phyloP scores from a whole-genome alignment of 2,797 vertebrate genomes.

The Phataginus tetradactyla region DNA sequence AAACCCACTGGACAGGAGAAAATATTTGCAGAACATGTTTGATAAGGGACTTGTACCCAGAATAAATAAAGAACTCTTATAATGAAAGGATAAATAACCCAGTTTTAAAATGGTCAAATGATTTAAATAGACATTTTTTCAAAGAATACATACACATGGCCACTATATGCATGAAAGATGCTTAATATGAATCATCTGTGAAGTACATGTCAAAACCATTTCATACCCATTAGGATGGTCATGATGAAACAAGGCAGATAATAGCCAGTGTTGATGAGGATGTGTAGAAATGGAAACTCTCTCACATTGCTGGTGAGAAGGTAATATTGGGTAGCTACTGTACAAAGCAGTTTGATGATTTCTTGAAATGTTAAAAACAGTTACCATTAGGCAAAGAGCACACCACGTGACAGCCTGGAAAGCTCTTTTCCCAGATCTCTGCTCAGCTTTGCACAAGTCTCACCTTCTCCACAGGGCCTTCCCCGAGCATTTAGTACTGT shows the following conservation, averaged over 20 bases:
- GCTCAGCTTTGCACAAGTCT: not conserved
- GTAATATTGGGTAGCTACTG: not conserved
- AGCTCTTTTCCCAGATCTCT: not conserved
- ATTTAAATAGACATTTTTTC: not conserved
- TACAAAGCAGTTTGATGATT: not conserved
- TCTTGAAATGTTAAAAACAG: not conserved
- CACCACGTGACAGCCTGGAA: not conserved
- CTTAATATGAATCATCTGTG: not conserved
- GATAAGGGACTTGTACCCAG: not conserved
- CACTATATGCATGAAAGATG: not conserved
- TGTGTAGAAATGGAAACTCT: not conserved
- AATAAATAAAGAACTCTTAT: not conserved
- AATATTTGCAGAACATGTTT: not conserved
- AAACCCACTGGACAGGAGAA: not conserved
- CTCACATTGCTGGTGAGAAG: not conserved
- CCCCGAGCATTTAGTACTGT: not conserved
- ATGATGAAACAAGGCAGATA: not conserved
- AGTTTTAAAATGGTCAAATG: not conserved
- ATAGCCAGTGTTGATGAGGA: not conserved
- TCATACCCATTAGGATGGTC: not conserved
- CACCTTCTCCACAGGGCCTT: not conserved
- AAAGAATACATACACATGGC: not conserved
- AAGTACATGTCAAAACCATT: not conserved
- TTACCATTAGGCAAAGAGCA: not conserved
- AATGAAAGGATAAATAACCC: not conserved